phyloP scores from a whole-genome alignment of 2,888 invertebrate species.

The Drosophila paranaensis region DNA sequence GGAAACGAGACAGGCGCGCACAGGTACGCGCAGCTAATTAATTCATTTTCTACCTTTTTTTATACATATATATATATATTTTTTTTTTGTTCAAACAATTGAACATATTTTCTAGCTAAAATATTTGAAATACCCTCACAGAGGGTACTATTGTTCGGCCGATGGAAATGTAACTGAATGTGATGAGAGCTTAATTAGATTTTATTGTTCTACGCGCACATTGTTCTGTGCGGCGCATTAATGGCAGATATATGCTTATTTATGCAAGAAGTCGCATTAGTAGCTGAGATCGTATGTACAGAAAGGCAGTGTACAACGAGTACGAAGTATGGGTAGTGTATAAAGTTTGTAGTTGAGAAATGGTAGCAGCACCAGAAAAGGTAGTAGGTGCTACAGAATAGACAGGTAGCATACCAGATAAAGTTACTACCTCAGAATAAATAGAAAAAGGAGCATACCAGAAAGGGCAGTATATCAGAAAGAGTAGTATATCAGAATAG shows the following conservation, averaged over 20 bases:
- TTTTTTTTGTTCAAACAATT: slow-evolving; percentile 59
- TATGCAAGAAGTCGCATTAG: background rate
- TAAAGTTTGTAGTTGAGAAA: background rate
- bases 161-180: background rate
- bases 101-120: slow-evolving; percentile 35
- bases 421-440: background rate
- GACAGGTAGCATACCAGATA: too few relatives aligned
- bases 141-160: background rate
- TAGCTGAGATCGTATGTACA: background rate
- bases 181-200: background rate
- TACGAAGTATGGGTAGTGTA: background rate
- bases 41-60: slow-evolving; percentile 25
- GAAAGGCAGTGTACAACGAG: background rate
- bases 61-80: slow-evolving; percentile 10
- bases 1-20: slow-evolving; percentile 34
- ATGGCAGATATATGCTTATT: background rate
- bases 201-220: background rate
- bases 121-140: slow-evolving; percentile 14
- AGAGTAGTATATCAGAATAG: background rate
- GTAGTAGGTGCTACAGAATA: too few relatives aligned
- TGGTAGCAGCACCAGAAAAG: background rate
- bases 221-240: background rate
- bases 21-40: slow-evolving; percentile 53
- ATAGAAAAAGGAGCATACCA: too few relatives aligned
- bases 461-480: background rate